A percentile compares a stretch with the other conserved stretches of the same genome.
These are phyloP conservation scores for Desoria tigrina DNA, from an alignment of 2,888 invertebrate species.

Conservation along the genomic window DNA sequence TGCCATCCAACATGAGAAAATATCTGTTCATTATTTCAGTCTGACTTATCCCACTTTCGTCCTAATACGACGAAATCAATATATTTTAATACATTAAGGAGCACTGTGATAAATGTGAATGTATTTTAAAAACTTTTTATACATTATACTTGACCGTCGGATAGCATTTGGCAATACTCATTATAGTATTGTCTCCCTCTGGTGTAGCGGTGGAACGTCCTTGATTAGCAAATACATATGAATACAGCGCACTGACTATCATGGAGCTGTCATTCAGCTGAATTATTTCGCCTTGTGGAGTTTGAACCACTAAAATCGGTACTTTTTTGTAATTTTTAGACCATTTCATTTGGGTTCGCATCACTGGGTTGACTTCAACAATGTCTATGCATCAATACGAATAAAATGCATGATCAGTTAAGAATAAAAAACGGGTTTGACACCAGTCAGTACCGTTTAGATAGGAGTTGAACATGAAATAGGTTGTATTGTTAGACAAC, in stretches of 20 bases:
- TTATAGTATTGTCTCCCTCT: constrained; percentile 64
- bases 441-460: no score
- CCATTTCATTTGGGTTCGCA: constrained; percentile 88
- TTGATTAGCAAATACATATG: constrained; percentile 63
- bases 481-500: no score
- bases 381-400: no score
- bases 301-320: constrained; percentile 79
- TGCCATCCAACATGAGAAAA: constrained; percentile 76
- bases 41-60: constrained; percentile 68
- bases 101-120: no score
- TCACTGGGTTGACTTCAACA: constrained; percentile 95
- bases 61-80: no score
- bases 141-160: constrained; percentile 67
- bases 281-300: constrained; percentile 59
- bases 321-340: constrained; percentile 87
- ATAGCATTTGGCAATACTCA: constrained; percentile 74
- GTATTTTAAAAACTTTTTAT: no score
- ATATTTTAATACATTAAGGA: no score
- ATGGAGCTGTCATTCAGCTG: constrained; percentile 92
- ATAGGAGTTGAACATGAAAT: no score
- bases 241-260: constrained; percentile 84
- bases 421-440: no score
- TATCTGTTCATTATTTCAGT: constrained; percentile 84
- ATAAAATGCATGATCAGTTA: no score
- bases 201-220: constrained; percentile 41